Evolutionary conservation across 2,888 invertebrate species (phyloP).

Genomic region (Drosophila pseudotakahashii): DNA sequence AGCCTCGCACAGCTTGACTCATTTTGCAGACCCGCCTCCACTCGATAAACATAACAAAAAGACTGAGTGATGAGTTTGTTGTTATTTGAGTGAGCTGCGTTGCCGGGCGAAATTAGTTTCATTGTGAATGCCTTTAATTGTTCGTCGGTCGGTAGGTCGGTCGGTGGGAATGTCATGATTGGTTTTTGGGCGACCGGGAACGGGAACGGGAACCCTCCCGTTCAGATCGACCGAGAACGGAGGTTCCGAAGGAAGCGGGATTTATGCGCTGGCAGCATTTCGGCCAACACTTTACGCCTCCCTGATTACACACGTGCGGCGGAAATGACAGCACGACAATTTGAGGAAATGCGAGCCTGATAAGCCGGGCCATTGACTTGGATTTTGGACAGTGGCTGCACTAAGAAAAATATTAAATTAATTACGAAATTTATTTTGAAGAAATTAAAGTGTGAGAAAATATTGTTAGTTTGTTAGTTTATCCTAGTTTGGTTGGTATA

Average conservation of each 20-base stretch:
- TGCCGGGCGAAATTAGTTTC: conserved; percentile 56
- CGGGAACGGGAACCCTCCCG: background rate
- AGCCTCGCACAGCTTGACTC: conserved; percentile 38
- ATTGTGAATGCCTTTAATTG: conserved; percentile 70
- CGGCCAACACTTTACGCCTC: conserved; percentile 52
- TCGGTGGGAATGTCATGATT: conserved; percentile 34
- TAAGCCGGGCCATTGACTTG: conserved; percentile 48
- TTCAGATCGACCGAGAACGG: background rate
- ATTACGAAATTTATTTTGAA: no score
- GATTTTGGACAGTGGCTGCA: conserved; percentile 6
- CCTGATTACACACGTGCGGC: conserved; percentile 65
- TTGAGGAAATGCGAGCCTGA: conserved; percentile 51
- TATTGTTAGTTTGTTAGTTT: no score
- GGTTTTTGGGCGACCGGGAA: conserved; percentile 3
- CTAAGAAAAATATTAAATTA: background rate
- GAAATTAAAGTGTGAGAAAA: no score
- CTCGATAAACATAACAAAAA: conserved; percentile 63
- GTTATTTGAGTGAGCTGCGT: conserved; percentile 9
- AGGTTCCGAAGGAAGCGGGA: conserved; percentile 14
- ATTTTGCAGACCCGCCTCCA: conserved; percentile 56
- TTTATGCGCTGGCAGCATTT: conserved; percentile 27
- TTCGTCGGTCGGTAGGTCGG: conserved; percentile 47
- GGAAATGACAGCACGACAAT: conserved; percentile 57
- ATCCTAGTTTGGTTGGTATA: no score
- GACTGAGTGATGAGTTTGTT: conserved; percentile 50